Conservation (phyloP, 2,888 invertebrate species). For the Ectemnius lituratus region DNA sequence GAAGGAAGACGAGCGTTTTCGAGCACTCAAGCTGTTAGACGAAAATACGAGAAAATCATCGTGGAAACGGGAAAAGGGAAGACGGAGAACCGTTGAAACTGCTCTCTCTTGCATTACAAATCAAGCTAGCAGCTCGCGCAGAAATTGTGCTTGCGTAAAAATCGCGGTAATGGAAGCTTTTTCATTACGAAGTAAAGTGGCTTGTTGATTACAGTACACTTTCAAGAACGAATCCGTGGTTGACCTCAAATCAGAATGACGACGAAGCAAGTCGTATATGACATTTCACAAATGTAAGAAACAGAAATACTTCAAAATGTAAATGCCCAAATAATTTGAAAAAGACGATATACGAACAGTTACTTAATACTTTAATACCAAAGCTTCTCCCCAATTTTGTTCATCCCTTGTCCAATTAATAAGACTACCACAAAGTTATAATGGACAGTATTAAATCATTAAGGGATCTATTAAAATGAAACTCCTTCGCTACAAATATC, state of each 20-base stretch:
- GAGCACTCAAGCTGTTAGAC: conserved; percentile 5
- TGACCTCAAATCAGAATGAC: not conserved
- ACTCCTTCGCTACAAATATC: too few relatives aligned
- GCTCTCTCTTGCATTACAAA: not conserved
- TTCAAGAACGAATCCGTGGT: not conserved
- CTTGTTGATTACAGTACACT: not conserved
- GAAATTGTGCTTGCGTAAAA: conserved; percentile 3
- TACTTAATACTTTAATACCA: too few relatives aligned
- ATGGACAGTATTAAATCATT: too few relatives aligned
- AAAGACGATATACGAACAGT: too few relatives aligned
- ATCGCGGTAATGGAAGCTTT: conserved; percentile 3
- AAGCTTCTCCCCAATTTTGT: too few relatives aligned
- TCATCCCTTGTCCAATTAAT: too few relatives aligned
- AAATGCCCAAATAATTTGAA: too few relatives aligned
- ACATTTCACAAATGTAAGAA: too few relatives aligned
- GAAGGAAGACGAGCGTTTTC: conserved; percentile 3
- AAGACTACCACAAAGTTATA: too few relatives aligned
- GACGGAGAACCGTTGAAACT: not conserved
- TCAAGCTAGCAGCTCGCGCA: not conserved
- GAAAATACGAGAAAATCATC: not conserved
- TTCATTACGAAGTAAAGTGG: not conserved
- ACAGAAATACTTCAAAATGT: too few relatives aligned
- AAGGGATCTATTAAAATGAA: too few relatives aligned
- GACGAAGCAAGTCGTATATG: not conserved
- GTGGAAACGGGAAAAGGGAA: not conserved